phyloP scores from a whole-genome alignment of 1,140 invertebrate genomes.

The Lepidostoma basale region DNA sequence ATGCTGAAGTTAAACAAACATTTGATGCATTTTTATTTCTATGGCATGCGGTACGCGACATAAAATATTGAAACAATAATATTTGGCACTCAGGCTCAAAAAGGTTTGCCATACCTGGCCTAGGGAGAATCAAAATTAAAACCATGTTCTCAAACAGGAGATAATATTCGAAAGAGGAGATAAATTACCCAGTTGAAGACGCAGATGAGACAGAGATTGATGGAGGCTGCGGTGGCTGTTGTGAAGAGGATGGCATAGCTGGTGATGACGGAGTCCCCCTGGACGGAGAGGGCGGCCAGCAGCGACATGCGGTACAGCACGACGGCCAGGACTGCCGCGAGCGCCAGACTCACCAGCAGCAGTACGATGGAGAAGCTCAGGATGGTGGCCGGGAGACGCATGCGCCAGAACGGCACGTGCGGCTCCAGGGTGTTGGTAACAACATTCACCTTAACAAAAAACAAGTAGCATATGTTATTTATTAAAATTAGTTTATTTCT shows the following conservation, averaged over 20 bases:
- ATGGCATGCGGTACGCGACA: no score
- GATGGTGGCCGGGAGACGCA: slow-evolving; percentile 80
- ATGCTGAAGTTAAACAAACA: no score
- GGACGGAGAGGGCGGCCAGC: slow-evolving; percentile 71
- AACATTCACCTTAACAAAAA: slow-evolving; percentile 67
- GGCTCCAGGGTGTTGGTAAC: slow-evolving; percentile 83
- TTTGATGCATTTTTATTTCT: no score
- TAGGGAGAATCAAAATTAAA: no score
- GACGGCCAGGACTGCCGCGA: slow-evolving; percentile 87
- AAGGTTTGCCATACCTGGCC: no score
- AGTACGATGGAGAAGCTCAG: slow-evolving; percentile 85
- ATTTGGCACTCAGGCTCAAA: no score
- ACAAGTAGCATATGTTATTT: neutral
- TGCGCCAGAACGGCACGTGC: slow-evolving; percentile 86
- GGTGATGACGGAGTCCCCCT: slow-evolving; percentile 67
- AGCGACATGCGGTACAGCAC: slow-evolving; percentile 92
- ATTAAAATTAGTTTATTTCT: neutral
- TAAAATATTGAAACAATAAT: no score
- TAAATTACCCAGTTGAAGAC: slow-evolving; percentile 79
- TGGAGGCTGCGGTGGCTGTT: slow-evolving; percentile 81
- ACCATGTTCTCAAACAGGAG: no score
- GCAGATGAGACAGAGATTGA: slow-evolving; percentile 87
- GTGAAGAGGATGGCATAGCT: slow-evolving; percentile 81
- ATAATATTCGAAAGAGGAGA: neutral
- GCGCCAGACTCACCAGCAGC: slow-evolving; percentile 77